Evolutionary conservation across 2,113 vertebrate genomes (phyloP).

Genomic region (Macrotus californicus): DNA sequence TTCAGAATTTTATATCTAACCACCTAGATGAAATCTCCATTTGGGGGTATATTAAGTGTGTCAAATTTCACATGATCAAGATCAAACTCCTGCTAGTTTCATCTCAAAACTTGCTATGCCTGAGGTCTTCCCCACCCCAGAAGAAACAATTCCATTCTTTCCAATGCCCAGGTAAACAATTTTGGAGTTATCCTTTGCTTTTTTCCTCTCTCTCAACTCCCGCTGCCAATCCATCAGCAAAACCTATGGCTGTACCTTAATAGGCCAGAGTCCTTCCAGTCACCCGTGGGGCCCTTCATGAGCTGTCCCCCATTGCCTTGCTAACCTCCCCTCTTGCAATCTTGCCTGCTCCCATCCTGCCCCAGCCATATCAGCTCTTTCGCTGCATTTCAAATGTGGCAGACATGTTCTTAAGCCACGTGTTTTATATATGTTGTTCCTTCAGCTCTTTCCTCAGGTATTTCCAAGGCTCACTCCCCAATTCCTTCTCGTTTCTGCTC

Average conservation of each 20-base stretch:
- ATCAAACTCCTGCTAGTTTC: not conserved
- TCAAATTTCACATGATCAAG: not conserved
- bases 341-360: not conserved
- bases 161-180: not conserved
- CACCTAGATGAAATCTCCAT: not conserved
- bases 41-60: not conserved
- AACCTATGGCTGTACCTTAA: not conserved
- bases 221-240: not conserved
- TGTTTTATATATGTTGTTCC: not conserved
- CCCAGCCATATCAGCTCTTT: not conserved
- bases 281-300: not conserved
- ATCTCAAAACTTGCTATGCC: not conserved
- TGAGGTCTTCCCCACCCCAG: not conserved
- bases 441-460: not conserved
- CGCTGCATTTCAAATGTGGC: not conserved
- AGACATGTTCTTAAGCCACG: not conserved
- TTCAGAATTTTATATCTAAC: not conserved
- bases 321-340: not conserved
- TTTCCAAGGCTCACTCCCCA: not conserved
- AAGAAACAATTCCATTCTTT: not conserved
- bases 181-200: not conserved
- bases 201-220: not conserved
- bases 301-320: not conserved
- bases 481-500: not conserved
- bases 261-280: not conserved